Conservation (phyloP, 2,113 vertebrate species). For the Mixornis gularis region DNA sequence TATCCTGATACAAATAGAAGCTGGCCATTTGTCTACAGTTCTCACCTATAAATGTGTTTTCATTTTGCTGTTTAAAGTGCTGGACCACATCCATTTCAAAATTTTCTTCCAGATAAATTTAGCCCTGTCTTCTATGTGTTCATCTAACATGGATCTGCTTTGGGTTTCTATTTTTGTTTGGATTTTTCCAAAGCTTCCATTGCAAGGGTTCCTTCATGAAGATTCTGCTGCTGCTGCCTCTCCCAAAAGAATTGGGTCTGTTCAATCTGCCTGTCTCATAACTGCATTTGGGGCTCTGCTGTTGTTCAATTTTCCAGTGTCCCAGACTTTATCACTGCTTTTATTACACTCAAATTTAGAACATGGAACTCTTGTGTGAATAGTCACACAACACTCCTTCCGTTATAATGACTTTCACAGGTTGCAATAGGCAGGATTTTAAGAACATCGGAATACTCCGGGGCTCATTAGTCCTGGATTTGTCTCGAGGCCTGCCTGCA, state of each 20-base stretch:
- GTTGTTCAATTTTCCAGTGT: background rate
- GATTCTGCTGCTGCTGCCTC: background rate
- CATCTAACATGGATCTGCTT: background rate
- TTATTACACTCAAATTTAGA: background rate
- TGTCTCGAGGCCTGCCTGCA: background rate
- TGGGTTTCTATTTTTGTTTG: background rate
- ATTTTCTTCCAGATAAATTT: background rate
- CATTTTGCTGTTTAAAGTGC: background rate
- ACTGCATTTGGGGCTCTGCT: background rate
- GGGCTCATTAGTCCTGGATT: background rate
- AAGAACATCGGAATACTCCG: background rate
- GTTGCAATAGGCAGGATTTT: background rate
- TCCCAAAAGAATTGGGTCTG: background rate
- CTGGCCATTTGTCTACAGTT: background rate
- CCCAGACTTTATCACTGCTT: background rate
- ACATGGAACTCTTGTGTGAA: background rate
- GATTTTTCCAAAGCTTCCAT: background rate
- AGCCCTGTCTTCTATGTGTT: background rate
- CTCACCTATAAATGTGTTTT: background rate
- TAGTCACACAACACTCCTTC: background rate
- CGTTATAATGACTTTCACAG: slow-evolving; percentile 2
- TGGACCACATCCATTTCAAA: background rate
- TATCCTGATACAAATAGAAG: background rate
- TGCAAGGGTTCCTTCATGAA: background rate
- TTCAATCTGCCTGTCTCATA: background rate